Evolutionary conservation across 2,888 invertebrate genomes (phyloP).

Genomic region (Resseliella maxima): DNA sequence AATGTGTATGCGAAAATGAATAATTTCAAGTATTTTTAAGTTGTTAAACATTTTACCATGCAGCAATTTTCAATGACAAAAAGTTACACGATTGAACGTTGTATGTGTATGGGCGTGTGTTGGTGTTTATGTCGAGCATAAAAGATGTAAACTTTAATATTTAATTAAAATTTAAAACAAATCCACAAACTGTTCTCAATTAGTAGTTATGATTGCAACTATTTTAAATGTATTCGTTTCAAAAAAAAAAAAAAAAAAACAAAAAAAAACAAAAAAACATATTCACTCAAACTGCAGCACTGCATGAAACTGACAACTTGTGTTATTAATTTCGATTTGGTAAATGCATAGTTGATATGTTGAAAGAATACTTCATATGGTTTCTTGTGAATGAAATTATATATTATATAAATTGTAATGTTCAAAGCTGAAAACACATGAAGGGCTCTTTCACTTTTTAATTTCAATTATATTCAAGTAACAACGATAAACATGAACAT

Average conservation of each 20-base stretch:
- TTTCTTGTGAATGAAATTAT: too few species aligned
- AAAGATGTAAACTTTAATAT: slow-evolving; percentile 13
- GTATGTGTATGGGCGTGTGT: background rate
- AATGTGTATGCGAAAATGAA: slow-evolving; percentile 39
- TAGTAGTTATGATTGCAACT: slow-evolving; percentile 25
- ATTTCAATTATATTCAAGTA: too few species aligned
- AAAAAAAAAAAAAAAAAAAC: too few species aligned
- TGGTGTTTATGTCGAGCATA: background rate
- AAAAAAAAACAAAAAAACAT: too few species aligned
- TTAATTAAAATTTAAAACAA: slow-evolving; percentile 45
- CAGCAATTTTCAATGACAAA: background rate
- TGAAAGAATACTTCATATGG: background rate
- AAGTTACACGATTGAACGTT: background rate
- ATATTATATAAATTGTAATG: too few species aligned
- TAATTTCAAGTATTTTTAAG: slow-evolving; percentile 42
- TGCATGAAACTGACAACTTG: background rate
- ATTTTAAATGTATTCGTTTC: background rate
- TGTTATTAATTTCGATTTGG: background rate
- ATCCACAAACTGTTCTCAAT: slow-evolving; percentile 14
- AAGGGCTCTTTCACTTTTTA: too few species aligned
- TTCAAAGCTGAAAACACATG: too few species aligned
- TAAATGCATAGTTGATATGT: background rate
- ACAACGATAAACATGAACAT: too few species aligned
- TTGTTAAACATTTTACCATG: background rate
- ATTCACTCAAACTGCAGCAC: too few species aligned